Conservation (phyloP, 2,888 invertebrate genomes). For the Tryphoninae sp. region DNA sequence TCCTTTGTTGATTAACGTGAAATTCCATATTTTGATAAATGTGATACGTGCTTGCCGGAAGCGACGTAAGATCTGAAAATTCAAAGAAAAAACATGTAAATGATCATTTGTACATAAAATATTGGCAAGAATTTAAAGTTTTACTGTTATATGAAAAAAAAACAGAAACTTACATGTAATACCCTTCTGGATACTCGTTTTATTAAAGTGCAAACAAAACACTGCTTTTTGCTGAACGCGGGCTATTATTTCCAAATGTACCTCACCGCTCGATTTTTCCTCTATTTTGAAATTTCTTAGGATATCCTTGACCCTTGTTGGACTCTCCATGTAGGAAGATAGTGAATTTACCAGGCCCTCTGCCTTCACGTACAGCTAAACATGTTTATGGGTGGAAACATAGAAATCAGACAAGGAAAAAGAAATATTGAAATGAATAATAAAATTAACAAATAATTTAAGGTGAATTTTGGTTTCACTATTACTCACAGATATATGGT, state of each 20-base stretch:
- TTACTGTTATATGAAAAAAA: neutral
- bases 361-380: conserved; percentile 85
- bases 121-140: neutral
- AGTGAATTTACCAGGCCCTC: conserved; percentile 82
- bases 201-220: conserved; percentile 86
- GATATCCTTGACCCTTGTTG: conserved; percentile 83
- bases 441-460: neutral
- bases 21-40: conserved; percentile 80
- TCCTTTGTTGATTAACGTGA: conserved; percentile 82
- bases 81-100: neutral
- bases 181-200: conserved; percentile 85
- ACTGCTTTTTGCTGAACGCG: conserved; percentile 87
- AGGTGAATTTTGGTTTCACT: no score
- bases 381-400: conserved; percentile 18
- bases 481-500: conserved; percentile 84
- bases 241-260: conserved; percentile 86
- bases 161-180: conserved; percentile 84
- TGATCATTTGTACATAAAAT: neutral
- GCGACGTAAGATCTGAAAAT: conserved; percentile 71
- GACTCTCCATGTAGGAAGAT: conserved; percentile 82
- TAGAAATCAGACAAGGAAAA: conserved; percentile 14
- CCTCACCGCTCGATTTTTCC: conserved; percentile 81
- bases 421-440: conserved; percentile 9
- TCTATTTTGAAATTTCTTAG: conserved; percentile 82
- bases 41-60: conserved; percentile 74